A percentile compares a stretch with the other conserved stretches of the same genome.
Conservation (phyloP, 2,113 vertebrate genomes). For the Nothobranchius furzeri region DNA sequence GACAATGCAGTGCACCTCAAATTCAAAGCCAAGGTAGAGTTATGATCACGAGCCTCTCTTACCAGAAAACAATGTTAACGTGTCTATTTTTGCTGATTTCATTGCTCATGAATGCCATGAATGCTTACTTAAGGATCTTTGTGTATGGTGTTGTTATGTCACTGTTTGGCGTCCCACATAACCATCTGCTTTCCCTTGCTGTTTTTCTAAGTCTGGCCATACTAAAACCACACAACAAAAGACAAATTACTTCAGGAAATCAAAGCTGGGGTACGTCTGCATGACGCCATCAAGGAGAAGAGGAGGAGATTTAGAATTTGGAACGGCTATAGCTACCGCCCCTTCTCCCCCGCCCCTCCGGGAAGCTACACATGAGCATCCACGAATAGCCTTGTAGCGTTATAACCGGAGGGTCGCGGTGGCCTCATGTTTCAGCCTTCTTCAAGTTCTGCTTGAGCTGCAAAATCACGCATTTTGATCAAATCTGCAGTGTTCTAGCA, state of each 20-base stretch:
- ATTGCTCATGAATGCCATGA: slow-evolving; percentile 9
- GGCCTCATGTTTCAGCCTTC: too few species aligned
- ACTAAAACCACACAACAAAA: not conserved
- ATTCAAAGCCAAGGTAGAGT: slow-evolving; percentile 20
- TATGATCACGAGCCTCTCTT: slow-evolving; percentile 13
- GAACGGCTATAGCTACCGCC: too few species aligned
- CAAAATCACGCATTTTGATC: too few species aligned
- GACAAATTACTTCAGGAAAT: not conserved
- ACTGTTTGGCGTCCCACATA: slow-evolving; percentile 16
- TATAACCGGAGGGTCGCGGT: too few species aligned
- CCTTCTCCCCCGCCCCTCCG: too few species aligned
- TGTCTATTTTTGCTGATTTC: not conserved
- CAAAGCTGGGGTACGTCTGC: too few species aligned
- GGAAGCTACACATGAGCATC: too few species aligned
- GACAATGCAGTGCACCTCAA: slow-evolving; percentile 7
- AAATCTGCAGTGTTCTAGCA: too few species aligned
- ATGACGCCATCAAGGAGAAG: too few species aligned
- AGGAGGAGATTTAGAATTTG: too few species aligned
- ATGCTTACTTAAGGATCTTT: slow-evolving; percentile 6
- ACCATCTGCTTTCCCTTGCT: not conserved
- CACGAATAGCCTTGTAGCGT: too few species aligned
- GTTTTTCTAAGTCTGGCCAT: not conserved
- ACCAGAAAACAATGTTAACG: not conserved
- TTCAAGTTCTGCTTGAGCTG: too few species aligned
- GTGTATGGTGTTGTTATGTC: not conserved